phyloP scores from a whole-genome alignment of 2,888 invertebrate genomes.

The Steinernema carpocapsae region DNA sequence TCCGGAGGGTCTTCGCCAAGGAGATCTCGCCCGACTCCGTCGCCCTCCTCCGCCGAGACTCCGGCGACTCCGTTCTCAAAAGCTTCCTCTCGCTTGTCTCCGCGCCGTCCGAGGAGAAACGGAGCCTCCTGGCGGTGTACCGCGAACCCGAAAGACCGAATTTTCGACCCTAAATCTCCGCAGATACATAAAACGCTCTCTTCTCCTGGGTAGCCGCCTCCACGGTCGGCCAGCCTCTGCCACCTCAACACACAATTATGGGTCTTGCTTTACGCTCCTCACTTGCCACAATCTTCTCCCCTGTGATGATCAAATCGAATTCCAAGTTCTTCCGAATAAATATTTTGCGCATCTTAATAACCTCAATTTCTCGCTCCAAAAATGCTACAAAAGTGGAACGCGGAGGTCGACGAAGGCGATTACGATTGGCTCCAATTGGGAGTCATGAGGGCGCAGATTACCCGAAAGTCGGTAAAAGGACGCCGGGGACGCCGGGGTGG shows the following conservation, averaged over 20 bases:
- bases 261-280: constrained; percentile 24
- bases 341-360: constrained; percentile 15
- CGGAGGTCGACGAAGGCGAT: neutral
- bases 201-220: neutral
- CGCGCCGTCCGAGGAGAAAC: neutral
- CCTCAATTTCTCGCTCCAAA: constrained; percentile 34
- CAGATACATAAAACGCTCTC: neutral
- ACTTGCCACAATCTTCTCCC: neutral
- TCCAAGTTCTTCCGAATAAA: constrained; percentile 13
- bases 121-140: constrained; percentile 11
- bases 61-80: neutral
- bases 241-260: constrained; percentile 7
- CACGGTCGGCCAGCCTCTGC: constrained; percentile 11
- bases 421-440: constrained; percentile 32
- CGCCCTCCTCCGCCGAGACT: neutral
- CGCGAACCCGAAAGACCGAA: neutral
- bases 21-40: neutral
- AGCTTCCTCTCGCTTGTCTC: constrained; percentile 25
- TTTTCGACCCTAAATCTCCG: neutral
- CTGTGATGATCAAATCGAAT: neutral
- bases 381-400: constrained; percentile 30
- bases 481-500: neutral
- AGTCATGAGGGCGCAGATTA: constrained; percentile 19
- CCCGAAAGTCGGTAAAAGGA: constrained; percentile 30
- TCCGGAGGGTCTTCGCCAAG: constrained; percentile 1